Evolutionary conservation across 2,113 vertebrate genomes (phyloP).

Genomic region (Phodopus roborovskii): DNA sequence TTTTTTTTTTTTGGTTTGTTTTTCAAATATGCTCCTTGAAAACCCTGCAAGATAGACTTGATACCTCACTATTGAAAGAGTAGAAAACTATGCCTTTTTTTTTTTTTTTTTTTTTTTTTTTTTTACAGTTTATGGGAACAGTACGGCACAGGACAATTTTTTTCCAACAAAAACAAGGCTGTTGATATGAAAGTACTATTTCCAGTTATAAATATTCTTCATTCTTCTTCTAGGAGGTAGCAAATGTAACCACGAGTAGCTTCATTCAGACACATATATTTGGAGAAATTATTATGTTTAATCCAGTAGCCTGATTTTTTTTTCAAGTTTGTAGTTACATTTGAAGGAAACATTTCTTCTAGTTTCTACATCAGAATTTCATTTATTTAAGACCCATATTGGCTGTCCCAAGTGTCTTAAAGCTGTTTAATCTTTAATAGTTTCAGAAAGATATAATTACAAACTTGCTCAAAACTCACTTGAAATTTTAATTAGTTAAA

Average conservation of each 20-base stretch:
- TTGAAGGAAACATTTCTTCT: constrained; percentile 8
- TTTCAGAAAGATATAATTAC: not conserved
- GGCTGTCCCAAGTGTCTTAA: not conserved
- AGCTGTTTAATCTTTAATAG: constrained; percentile 51
- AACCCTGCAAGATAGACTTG: not conserved
- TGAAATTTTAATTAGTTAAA: constrained; percentile 47
- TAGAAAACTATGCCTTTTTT: not conserved
- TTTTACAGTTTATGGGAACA: not conserved
- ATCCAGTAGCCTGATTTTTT: not conserved
- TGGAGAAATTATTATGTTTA: not conserved
- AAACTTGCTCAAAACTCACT: not conserved
- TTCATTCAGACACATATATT: not conserved
- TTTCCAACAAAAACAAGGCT: not conserved
- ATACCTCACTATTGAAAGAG: not conserved
- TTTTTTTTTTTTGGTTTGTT: no score
- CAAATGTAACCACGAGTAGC: not conserved
- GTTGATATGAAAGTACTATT: not conserved
- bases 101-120: no score
- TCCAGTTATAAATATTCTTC: not conserved
- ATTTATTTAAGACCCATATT: not conserved
- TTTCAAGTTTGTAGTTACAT: constrained; percentile 5
- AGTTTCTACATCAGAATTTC: not conserved
- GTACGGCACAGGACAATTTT: not conserved
- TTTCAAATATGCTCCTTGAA: not conserved
- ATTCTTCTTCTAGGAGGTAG: not conserved